Percentiles rank a stretch among this genome's conserved stretches.
These are phyloP conservation scores for Isichthys henryi DNA, from an alignment of 2,113 vertebrate genomes.

Conservation along the genomic window DNA sequence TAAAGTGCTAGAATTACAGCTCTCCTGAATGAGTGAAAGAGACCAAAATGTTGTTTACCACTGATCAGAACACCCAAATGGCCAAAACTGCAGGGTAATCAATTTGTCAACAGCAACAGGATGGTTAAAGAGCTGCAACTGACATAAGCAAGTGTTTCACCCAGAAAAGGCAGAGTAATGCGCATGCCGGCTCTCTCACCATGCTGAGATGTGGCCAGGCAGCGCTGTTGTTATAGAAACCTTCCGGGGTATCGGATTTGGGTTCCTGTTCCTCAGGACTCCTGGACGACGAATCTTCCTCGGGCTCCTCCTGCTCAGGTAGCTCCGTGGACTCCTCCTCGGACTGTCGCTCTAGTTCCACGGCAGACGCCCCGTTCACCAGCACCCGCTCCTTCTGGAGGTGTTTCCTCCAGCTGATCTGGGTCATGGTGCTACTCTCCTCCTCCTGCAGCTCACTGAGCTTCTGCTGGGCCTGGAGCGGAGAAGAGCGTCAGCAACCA, in stretches of 20 bases:
- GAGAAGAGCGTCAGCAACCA: background rate
- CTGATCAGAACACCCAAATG: background rate
- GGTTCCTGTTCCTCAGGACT: slow-evolving; percentile 39
- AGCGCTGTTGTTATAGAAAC: slow-evolving; percentile 44
- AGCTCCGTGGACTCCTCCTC: slow-evolving; percentile 38
- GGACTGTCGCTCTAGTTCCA: slow-evolving; percentile 32
- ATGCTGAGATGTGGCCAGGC: slow-evolving; percentile 39
- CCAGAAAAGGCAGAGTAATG: background rate
- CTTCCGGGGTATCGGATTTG: slow-evolving; percentile 45
- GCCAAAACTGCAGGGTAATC: background rate
- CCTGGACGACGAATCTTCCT: slow-evolving; percentile 37
- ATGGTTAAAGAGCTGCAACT: background rate
- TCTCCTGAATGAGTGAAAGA: slow-evolving; percentile 42
- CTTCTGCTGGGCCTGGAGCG: slow-evolving; percentile 73
- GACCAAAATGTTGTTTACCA: background rate
- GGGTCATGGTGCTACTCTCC: slow-evolving; percentile 68
- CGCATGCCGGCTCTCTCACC: slow-evolving; percentile 17
- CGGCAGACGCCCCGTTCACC: slow-evolving; percentile 62
- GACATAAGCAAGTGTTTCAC: background rate
- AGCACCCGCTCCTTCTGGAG: slow-evolving; percentile 69
- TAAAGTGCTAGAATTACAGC: slow-evolving; percentile 27
- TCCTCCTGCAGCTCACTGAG: slow-evolving; percentile 74
- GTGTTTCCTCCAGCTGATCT: slow-evolving; percentile 74
- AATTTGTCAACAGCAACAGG: background rate
- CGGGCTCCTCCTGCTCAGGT: slow-evolving; percentile 37